A percentile compares a stretch with the other conserved stretches of the same genome.
phyloP scores from a whole-genome alignment of 2,888 invertebrate genomes.

The Cataglyphis albicans region DNA sequence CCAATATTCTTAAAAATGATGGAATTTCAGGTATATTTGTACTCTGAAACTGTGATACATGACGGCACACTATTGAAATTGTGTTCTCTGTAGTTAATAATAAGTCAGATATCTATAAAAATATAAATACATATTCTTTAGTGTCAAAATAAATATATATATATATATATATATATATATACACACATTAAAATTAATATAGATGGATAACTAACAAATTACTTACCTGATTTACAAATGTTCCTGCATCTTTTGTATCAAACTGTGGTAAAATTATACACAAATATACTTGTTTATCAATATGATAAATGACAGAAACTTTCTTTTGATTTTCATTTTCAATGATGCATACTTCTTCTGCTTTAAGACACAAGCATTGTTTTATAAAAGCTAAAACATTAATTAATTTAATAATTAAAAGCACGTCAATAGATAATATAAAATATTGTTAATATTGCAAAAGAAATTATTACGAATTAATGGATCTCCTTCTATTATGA shows the following conservation, averaged over 20 bases:
- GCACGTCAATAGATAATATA: neutral
- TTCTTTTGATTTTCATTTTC: conserved; percentile 71
- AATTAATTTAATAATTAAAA: conserved; percentile 5
- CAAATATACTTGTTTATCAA: conserved; percentile 75
- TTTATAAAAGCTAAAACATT: conserved; percentile 74
- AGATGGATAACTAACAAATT: neutral
- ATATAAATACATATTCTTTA: conserved; percentile 35
- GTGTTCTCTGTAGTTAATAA: conserved; percentile 74
- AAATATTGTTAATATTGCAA: conserved; percentile 7
- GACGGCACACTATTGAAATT: conserved; percentile 77
- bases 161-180: too few species aligned
- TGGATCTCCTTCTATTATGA: conserved; percentile 80
- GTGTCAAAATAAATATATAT: neutral
- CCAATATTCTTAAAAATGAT: conserved; percentile 79
- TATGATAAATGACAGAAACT: conserved; percentile 75
- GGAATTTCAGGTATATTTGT: conserved; percentile 66
- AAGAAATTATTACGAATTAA: conserved; percentile 75
- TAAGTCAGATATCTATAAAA: conserved; percentile 78
- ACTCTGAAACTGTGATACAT: conserved; percentile 79
- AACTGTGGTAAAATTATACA: conserved; percentile 76
- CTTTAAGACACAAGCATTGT: conserved; percentile 69
- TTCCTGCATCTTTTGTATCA: conserved; percentile 78
- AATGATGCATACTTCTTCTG: conserved; percentile 77
- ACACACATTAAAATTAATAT: neutral
- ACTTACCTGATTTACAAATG: conserved; percentile 78